Evolutionary conservation across 2,888 invertebrate genomes (phyloP), one percentile per base, ranked within the genome.

Genomic region (Rambutsinella grinnellia): DNA sequence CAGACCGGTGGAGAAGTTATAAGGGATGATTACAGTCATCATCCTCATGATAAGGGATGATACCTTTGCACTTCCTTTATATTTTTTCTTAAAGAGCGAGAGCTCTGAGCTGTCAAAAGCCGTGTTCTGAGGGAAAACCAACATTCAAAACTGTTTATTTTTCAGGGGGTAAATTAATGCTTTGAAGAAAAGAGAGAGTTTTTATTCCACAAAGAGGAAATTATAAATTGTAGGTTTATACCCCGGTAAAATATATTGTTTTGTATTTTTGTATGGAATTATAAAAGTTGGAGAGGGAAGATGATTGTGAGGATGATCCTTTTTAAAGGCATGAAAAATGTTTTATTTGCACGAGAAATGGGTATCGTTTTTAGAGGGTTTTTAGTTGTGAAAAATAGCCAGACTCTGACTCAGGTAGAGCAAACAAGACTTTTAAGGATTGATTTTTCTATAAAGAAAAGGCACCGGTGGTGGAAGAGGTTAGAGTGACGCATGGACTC

Each of bases 161-260:
- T 74, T 67, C 65, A 24, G 66, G 54, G 62, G 53, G 63, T 44
- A 65, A 68, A 69, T 69, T 76, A 76, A 61, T 47, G 54, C 56
- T 60, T 15, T 54, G 8, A 17, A 54, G 49, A 49, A 36, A 36
- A 21, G 54, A 54, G 23, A 54, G 23, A 17, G 54, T 54, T 54
- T 54, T 54, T 54, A 3, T 54, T 15, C 21, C 15, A n/a, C n/a
- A 57, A 26, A 76, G 54, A 68, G 69, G 69, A 69, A 65, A 60
- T n/a, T 65, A 69, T 76, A 76, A 76, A 76, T 76, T 76, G 76
- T 69, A 53, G 76, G 76, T 68, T 76, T 66, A 67, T 23, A 6
- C 46, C 26, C 44, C 46, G 24, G 27, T 46, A 57, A 24, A 24
- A 23, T 49, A 8, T 36, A 36, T 36, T 36, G 13, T 5, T n/a